Base-by-base conservation (phyloP, 2,113 vertebrate genomes). In the Coptodon bakossiorum region DNA sequence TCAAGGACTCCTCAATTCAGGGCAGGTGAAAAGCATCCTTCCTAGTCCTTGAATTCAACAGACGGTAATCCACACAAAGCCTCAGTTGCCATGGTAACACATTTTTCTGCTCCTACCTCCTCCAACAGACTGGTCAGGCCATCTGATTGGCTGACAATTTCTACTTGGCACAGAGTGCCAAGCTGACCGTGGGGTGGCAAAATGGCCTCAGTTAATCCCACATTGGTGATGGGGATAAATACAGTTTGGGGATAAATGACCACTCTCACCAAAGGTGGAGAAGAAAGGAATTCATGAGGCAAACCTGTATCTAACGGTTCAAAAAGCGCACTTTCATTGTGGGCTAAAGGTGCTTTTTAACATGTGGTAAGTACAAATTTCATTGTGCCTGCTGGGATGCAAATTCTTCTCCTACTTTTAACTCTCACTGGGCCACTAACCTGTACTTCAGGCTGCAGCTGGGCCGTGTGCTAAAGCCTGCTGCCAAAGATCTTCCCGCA, bases 391-490 rank as follows among this genome's bases (percentile, higher is more conserved):
- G 57, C 27, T 9, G 57, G 3, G 8, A 61, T 61, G 3, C 27
- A 31, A 61, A 10, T 31, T 31, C 57, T 61, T 31, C 13, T 61
- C 14, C 57, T 19, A 61, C 14, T 2, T 31, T 17, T 61, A 34
- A 61, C 57, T 31, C 29, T 31, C 5, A 34, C 57, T 16, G 57
- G 29, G 29, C 27, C 29, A 61, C 14, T 61, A 34, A 61, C 27
- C 57, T 19, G 57, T 61, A 4, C 16, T 61, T 34, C 8, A 17
- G 57, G 29, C 27, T 61, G 16, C 14, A 61, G 7, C 57, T 61
- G 29, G 57, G 57, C 57, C 0, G 5, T 61, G 5, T 34, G 57
- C 29, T 5, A 34, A 17, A 16, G 57, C 57, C 29, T 61, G 0
- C 9, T 61, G 3, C 1, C 29, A 61, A 31, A 16, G 1, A 61